Base-by-base conservation (phyloP, 2,888 invertebrate species). In the Druceiella hillmani region DNA sequence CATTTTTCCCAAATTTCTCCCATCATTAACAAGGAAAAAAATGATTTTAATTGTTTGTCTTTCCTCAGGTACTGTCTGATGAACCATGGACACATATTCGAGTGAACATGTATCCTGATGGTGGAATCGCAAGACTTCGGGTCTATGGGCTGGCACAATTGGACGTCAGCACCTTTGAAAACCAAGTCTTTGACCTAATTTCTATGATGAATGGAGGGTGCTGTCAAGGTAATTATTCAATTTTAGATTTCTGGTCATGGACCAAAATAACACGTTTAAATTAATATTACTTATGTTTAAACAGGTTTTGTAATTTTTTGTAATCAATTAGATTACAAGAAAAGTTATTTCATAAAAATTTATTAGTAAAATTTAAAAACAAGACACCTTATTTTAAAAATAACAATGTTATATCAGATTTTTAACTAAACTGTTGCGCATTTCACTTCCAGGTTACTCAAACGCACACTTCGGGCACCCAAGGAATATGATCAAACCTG, bases 401-500 rank as follows among this genome's bases (percentile, higher is more conserved):
- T n/a, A n/a, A n/a, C n/a, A n/a, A n/a, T n/a, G n/a, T n/a, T n/a
- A n/a, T n/a, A n/a, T n/a, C n/a, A n/a, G n/a, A n/a, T n/a, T n/a
- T n/a, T n/a, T n/a, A n/a, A n/a, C n/a, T n/a, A n/a, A n/a, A n/a
- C n/a, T n/a, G n/a, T n/a, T n/a, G n/a, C n/a, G n/a, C n/a, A n/a
- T n/a, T n/a, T n/a, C n/a, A n/a, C n/a, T n/a, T 39, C 40, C 57
- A 59, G 73, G 64, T 11, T 78, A 69, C 52, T 78, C 78, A 15
- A 76, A 80, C 50, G 80, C 79, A 3, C 79, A 80, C 55, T 81
- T 69, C 49, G 79, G 80, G 0, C 78, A 79, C 52, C 80, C 80
- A 0, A 62, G 68, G 13, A 79, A 79, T 50, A 61, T 79, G 43
- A 75, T 79, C 32, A 69, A 74, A 43, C 69, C 73, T 1, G 63